Conservation (phyloP, 2,113 vertebrate genomes). For the Sorex araneus region DNA sequence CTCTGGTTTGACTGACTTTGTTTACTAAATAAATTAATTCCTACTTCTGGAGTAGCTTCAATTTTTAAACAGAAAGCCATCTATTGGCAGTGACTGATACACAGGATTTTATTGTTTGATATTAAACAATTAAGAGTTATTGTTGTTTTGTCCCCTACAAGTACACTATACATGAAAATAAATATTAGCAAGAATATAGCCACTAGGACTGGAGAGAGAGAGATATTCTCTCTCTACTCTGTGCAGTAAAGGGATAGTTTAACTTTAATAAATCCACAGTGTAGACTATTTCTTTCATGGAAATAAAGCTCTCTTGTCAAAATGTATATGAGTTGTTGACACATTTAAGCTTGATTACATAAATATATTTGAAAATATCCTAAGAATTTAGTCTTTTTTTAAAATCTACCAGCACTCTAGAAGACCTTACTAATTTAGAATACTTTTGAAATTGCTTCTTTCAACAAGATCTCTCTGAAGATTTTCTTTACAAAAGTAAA, state of each 20-base stretch:
- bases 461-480: conserved; percentile 41
- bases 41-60: conserved; percentile 83
- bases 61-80: conserved; percentile 84
- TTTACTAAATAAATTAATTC: conserved; percentile 85
- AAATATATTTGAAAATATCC: conserved; percentile 33
- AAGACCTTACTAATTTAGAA: conserved; percentile 55
- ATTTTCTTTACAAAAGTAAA: background rate
- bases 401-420: conserved; percentile 5
- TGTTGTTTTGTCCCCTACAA: conserved; percentile 76
- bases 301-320: conserved; percentile 61
- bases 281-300: conserved; percentile 20
- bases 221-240: conserved; percentile 47
- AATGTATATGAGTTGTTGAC: conserved; percentile 31
- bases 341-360: conserved; percentile 36
- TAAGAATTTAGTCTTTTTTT: conserved; percentile 43
- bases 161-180: conserved; percentile 81
- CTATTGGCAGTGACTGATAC: conserved; percentile 81
- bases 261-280: conserved; percentile 54
- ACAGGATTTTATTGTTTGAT: conserved; percentile 87
- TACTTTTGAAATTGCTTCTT: conserved; percentile 60
- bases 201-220: conserved; percentile 5
- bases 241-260: conserved; percentile 62
- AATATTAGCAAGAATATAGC: conserved; percentile 77
- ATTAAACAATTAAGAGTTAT: conserved; percentile 86
- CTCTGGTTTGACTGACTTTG: conserved; percentile 76